A percentile compares a stretch with the other conserved stretches of the same genome.
These are phyloP conservation scores for Ditylenchus dipsaci DNA, from an alignment of 1,140 invertebrate species.

Conservation along the genomic window DNA sequence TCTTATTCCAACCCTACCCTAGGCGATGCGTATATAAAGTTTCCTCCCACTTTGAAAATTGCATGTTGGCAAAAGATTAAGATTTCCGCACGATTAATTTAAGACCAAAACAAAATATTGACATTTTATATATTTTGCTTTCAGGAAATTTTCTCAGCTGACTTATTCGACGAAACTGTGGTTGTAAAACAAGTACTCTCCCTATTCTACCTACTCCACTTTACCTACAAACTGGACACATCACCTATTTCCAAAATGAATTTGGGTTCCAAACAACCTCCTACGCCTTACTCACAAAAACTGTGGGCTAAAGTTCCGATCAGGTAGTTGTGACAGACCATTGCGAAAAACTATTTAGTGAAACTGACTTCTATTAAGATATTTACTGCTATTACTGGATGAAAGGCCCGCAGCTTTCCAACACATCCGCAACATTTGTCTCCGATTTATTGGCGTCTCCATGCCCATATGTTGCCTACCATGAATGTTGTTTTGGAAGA, in stretches of 20 bases:
- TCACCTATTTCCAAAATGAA: neutral
- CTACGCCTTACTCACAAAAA: conserved; percentile 28
- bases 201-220: conserved; percentile 34
- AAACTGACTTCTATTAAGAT: neutral
- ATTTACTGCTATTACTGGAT: conserved; percentile 28
- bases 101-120: too few species aligned
- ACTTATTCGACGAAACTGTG: conserved; percentile 33
- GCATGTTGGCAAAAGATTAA: too few species aligned
- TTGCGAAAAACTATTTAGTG: neutral
- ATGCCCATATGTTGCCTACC: conserved; percentile 38
- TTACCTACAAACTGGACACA: conserved; percentile 35
- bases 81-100: too few species aligned
- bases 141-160: conserved; percentile 36
- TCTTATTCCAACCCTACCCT: too few species aligned
- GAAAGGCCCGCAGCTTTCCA: conserved; percentile 27
- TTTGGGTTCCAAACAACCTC: neutral
- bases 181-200: conserved; percentile 30
- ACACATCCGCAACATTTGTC: conserved; percentile 23
- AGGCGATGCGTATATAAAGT: too few species aligned
- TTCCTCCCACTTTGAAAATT: too few species aligned
- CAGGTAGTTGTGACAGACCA: conserved; percentile 8
- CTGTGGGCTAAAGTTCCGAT: conserved; percentile 41
- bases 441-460: conserved; percentile 20
- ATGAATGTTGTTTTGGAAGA: conserved; percentile 2
- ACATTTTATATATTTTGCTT: too few species aligned